Evolutionary conservation across 2,113 vertebrate genomes (phyloP).

Genomic region (Corydoras maculifer): DNA sequence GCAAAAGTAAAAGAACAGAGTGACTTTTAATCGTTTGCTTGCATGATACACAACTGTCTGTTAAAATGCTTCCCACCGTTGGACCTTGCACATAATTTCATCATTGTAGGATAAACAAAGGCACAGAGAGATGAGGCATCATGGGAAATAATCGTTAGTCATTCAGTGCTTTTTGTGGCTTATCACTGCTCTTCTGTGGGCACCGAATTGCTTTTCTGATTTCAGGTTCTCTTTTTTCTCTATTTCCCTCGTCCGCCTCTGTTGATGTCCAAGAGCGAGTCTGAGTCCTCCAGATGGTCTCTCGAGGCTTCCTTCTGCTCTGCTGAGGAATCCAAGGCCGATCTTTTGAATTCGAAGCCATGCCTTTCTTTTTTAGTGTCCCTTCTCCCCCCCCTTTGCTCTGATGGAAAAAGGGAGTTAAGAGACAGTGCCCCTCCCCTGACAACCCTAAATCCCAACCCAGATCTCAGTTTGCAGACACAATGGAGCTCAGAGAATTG

Average conservation of each 20-base stretch:
- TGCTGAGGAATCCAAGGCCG: slow-evolving; percentile 30
- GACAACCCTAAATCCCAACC: slow-evolving; percentile 51
- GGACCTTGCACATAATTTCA: slow-evolving; percentile 60
- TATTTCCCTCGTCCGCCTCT: slow-evolving; percentile 21
- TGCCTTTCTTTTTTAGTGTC: slow-evolving; percentile 13
- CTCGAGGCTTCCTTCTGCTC: slow-evolving; percentile 26
- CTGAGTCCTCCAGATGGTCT: slow-evolving; percentile 34
- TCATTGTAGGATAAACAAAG: slow-evolving; percentile 58
- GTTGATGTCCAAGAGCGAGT: slow-evolving; percentile 31
- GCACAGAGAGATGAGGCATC: slow-evolving; percentile 43
- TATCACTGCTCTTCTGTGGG: slow-evolving; percentile 23
- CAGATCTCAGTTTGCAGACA: slow-evolving; percentile 62
- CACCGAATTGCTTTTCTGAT: slow-evolving; percentile 41
- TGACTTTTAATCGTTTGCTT: slow-evolving; percentile 20
- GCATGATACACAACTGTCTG: slow-evolving; percentile 11
- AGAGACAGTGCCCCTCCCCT: not conserved
- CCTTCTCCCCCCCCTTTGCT: slow-evolving; percentile 26
- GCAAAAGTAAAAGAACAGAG: slow-evolving; percentile 14
- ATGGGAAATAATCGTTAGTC: slow-evolving; percentile 46
- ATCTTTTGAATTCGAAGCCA: slow-evolving; percentile 41
- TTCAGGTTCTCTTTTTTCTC: slow-evolving; percentile 26
- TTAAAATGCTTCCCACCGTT: slow-evolving; percentile 17
- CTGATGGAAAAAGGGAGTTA: slow-evolving; percentile 38
- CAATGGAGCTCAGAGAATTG: slow-evolving; percentile 66
- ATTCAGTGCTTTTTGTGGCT: slow-evolving; percentile 32